These are phyloP conservation scores for Ormia ochracea DNA, from an alignment of 2,888 invertebrate species.

Conservation along the genomic window DNA sequence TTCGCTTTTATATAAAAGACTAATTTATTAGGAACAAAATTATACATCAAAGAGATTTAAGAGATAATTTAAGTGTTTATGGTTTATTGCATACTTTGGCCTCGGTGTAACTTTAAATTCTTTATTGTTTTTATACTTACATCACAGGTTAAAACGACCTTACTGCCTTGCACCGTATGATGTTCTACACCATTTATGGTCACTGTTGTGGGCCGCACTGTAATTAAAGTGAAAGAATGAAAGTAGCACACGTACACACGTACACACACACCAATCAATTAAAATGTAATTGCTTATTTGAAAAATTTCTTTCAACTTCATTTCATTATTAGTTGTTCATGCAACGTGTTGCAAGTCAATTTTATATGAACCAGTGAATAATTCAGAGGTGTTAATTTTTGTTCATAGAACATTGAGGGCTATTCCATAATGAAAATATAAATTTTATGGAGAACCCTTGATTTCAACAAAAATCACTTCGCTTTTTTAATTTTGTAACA, in stretches of 20 bases:
- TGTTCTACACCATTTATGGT: constrained; percentile 85
- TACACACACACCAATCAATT: constrained; percentile 23
- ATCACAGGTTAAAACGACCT: constrained; percentile 86
- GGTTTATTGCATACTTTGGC: background rate
- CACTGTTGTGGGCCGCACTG: constrained; percentile 90
- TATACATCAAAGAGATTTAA: no score
- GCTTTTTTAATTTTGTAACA: no score
- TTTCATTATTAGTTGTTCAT: constrained; percentile 64
- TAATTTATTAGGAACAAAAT: no score
- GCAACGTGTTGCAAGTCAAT: constrained; percentile 48
- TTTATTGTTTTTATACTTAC: constrained; percentile 68
- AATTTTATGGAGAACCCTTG: no score
- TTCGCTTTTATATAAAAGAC: no score
- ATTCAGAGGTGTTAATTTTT: constrained; percentile 20
- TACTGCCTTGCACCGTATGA: constrained; percentile 88
- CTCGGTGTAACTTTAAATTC: background rate
- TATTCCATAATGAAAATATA: no score
- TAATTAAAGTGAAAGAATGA: constrained; percentile 67
- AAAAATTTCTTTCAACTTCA: constrained; percentile 3
- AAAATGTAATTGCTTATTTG: background rate
- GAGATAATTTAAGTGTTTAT: no score
- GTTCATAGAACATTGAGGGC: background rate
- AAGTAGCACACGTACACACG: constrained; percentile 55
- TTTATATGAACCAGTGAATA: no score
- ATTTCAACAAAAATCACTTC: background rate